Evolutionary conservation across 2,797 vertebrate genomes (phyloP).

Genomic region (Cygnus olor): DNA sequence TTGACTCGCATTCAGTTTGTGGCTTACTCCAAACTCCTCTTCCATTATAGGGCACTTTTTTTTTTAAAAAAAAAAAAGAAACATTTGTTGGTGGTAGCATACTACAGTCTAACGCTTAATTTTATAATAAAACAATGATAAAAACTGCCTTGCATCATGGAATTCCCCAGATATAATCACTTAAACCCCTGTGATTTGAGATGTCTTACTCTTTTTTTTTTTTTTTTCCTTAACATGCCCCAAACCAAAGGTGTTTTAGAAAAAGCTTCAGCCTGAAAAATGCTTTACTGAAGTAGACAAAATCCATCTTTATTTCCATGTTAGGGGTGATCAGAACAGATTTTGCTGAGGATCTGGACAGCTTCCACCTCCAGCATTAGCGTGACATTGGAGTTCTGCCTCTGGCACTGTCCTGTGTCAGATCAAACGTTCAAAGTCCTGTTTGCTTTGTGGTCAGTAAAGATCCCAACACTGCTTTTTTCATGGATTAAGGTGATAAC

Average conservation of each 20-base stretch:
- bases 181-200: background rate
- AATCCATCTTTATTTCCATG: background rate
- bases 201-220: background rate
- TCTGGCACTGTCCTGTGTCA: background rate
- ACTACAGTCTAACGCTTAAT: background rate
- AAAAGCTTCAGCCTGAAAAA: background rate
- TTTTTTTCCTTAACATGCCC: background rate
- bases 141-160: background rate
- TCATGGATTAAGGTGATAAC: background rate
- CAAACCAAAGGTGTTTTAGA: background rate
- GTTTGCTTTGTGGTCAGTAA: conserved; percentile 11
- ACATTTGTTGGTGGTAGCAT: background rate
- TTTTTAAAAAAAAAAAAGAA: too few species aligned
- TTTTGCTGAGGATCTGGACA: background rate
- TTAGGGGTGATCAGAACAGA: background rate
- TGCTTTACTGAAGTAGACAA: background rate
- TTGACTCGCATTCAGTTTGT: background rate
- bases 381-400: background rate
- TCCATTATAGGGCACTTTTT: background rate
- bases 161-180: background rate
- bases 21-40: background rate
- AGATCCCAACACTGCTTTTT: background rate
- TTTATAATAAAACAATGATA: background rate
- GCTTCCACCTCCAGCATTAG: background rate
- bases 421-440: background rate